A percentile compares a stretch with the other conserved stretches of the same genome.
phyloP scores from a whole-genome alignment of 2,888 invertebrate genomes.

The Andrena trimmerana region DNA sequence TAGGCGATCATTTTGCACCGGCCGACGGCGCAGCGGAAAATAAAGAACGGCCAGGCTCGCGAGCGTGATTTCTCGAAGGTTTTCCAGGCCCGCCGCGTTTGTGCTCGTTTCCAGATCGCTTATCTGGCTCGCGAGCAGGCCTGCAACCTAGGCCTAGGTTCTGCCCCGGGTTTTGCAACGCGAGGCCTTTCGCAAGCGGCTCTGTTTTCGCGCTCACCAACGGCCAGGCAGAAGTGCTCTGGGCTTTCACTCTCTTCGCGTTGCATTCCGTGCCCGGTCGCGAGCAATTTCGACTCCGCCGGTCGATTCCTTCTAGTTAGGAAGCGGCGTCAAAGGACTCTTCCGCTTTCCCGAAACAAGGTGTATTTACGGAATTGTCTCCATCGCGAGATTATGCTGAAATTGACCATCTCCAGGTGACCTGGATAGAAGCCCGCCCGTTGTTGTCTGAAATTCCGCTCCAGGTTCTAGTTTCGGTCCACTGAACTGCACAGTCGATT shows the following conservation, averaged over 20 bases:
- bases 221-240: conserved; percentile 39
- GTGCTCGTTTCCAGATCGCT: conserved; percentile 43
- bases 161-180: conserved; percentile 71
- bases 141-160: conserved; percentile 62
- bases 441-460: no score
- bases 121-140: conserved; percentile 43
- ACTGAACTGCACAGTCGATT: no score
- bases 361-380: no score
- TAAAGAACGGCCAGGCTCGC: conserved; percentile 27
- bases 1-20: conserved; percentile 61
- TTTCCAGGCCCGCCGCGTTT: conserved; percentile 19
- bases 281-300: background rate
- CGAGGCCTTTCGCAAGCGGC: conserved; percentile 72
- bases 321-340: no score
- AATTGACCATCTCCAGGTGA: no score
- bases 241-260: conserved; percentile 39
- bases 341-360: no score
- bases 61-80: conserved; percentile 43
- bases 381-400: no score
- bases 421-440: no score
- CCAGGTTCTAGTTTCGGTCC: no score
- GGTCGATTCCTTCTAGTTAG: background rate
- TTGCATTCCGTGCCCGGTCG: conserved; percentile 3
- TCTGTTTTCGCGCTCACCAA: conserved; percentile 57
- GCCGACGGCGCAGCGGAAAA: background rate